A percentile compares a stretch with the other conserved stretches of the same genome.
These are phyloP conservation scores for Hemicentrotus pulcherrimus DNA, from an alignment of 35 echinoderm and acorn worm species.

Conservation along the genomic window DNA sequence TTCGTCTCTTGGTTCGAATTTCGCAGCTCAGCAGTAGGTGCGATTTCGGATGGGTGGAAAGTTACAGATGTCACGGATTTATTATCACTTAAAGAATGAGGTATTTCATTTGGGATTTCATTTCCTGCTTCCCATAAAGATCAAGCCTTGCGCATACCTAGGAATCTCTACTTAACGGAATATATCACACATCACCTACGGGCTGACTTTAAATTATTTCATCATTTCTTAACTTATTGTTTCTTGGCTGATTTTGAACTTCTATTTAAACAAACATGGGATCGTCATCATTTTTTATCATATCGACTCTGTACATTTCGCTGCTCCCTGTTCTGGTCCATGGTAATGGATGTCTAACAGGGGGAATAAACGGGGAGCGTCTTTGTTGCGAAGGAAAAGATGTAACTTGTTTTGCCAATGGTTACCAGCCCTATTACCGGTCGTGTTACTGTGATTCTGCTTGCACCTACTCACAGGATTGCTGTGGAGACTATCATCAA, in stretches of 20 bases:
- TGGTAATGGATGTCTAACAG: constrained; percentile 39
- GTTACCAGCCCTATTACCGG: constrained; percentile 55
- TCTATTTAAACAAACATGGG: constrained; percentile 17
- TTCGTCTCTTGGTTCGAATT: background rate
- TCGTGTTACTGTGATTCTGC: constrained; percentile 77
- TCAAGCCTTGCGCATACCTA: background rate
- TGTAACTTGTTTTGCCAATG: constrained; percentile 61
- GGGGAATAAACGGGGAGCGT: constrained; percentile 58
- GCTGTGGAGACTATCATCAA: constrained; percentile 73
- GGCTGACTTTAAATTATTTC: background rate
- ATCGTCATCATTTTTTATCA: background rate
- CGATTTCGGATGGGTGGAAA: background rate
- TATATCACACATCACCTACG: background rate
- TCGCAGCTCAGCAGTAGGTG: constrained; percentile 7
- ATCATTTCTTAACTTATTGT: background rate
- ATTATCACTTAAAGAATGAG: background rate
- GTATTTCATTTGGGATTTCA: background rate
- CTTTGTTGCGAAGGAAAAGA: constrained; percentile 79
- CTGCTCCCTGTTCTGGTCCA: background rate
- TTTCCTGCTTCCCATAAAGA: background rate
- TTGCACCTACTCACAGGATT: constrained; percentile 71
- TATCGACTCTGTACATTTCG: background rate
- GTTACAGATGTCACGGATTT: background rate
- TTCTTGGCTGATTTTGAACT: constrained; percentile 11
- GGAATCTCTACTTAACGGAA: background rate